Evolutionary conservation across 2,888 invertebrate genomes (phyloP).

Genomic region (Drosophila limbata): DNA sequence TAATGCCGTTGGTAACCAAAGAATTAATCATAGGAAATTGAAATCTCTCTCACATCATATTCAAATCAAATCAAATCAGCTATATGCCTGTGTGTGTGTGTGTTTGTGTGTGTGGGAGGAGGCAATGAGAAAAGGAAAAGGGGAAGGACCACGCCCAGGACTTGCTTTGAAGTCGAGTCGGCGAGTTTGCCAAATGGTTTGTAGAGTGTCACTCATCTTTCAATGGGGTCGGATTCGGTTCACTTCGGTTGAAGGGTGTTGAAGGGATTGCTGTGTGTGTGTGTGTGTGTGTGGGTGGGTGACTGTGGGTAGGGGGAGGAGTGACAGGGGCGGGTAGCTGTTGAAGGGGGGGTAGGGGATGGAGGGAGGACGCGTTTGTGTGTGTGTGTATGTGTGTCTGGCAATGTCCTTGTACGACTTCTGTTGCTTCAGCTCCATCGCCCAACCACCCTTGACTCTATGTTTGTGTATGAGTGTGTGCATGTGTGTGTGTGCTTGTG

Average conservation of each 20-base stretch:
- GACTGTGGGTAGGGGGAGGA: no score
- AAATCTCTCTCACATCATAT: constrained; percentile 42
- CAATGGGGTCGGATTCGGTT: constrained; percentile 35
- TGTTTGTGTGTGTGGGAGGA: background rate
- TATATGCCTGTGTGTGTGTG: background rate
- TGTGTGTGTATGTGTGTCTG: background rate
- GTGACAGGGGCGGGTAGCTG: background rate
- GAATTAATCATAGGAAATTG: constrained; percentile 54
- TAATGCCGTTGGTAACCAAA: constrained; percentile 13
- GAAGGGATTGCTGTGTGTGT: background rate
- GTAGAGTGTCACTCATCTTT: constrained; percentile 39
- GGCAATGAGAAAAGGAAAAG: background rate
- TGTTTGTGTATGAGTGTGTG: background rate
- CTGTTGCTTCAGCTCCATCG: constrained; percentile 59
- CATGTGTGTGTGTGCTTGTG: background rate
- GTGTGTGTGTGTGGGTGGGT: no score
- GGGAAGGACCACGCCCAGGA: constrained; percentile 29
- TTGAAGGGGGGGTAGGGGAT: background rate
- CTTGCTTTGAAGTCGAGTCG: constrained; percentile 51
- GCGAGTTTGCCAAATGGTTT: constrained; percentile 22
- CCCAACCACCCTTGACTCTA: constrained; percentile 7
- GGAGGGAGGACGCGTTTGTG: background rate
- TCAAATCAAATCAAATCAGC: constrained; percentile 27
- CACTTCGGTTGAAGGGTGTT: constrained; percentile 2
- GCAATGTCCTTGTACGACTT: constrained; percentile 71